These are phyloP conservation scores for Urocyon cinereoargenteus DNA, from an alignment of 2,797 vertebrate species.

Conservation along the genomic window DNA sequence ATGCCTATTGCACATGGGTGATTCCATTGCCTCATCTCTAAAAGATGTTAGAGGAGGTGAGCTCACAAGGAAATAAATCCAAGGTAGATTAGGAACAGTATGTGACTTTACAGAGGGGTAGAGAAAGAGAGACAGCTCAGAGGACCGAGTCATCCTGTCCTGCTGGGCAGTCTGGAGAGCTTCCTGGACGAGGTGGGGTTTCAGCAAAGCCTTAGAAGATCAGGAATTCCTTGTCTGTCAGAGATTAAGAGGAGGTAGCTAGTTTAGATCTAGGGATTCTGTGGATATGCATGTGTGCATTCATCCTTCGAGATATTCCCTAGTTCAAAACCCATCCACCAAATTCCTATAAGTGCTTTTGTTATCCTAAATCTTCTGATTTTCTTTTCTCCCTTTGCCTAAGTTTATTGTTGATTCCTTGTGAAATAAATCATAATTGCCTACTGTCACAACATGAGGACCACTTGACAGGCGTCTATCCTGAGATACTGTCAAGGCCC, in stretches of 20 bases:
- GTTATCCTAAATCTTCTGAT: conserved; percentile 2
- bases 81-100: background rate
- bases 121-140: background rate
- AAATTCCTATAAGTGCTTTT: conserved; percentile 42
- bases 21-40: background rate
- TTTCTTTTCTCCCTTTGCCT: background rate
- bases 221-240: background rate
- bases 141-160: background rate
- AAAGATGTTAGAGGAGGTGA: background rate
- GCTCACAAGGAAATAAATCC: background rate
- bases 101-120: background rate
- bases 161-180: background rate
- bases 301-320: background rate
- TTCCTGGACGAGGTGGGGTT: background rate
- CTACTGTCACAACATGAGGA: conserved; percentile 67
- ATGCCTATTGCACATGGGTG: fast-evolving
- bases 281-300: background rate
- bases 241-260: background rate
- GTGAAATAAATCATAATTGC: conserved; percentile 71
- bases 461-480: conserved; percentile 61
- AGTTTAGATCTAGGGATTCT: background rate
- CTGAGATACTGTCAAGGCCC: background rate
- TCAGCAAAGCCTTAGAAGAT: background rate
- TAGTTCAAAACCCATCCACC: conserved; percentile 29
- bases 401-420: conserved; percentile 68